Conservation (phyloP, 2,113 vertebrate species). For the Oncorhynchus tshawytscha region DNA sequence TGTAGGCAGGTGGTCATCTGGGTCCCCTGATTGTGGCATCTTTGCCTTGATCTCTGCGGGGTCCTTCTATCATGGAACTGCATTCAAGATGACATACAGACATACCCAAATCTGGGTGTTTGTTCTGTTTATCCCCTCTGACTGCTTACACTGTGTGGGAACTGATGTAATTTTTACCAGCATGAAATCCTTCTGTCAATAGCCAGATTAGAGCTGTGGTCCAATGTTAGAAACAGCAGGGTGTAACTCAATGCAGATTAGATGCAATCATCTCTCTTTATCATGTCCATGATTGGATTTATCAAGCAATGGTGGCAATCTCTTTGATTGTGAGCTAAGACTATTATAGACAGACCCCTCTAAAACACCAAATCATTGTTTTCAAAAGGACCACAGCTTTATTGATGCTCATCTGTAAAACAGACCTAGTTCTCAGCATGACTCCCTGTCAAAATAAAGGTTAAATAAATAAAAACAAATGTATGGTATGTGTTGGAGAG, state of each 20-base stretch:
- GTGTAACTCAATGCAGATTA: slow-evolving; percentile 36
- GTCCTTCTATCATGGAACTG: neutral
- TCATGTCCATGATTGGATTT: slow-evolving; percentile 58
- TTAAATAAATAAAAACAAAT: neutral
- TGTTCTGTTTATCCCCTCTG: slow-evolving; percentile 5
- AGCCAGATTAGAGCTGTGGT: slow-evolving; percentile 56
- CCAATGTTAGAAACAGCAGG: slow-evolving; percentile 50
- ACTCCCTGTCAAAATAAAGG: too few relatives aligned
- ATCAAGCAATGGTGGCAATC: slow-evolving; percentile 64
- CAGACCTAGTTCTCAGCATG: too few relatives aligned
- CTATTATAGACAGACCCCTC: slow-evolving; percentile 46
- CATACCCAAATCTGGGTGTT: neutral
- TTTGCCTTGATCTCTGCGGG: slow-evolving; percentile 19
- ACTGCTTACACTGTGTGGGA: neutral
- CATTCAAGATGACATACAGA: slow-evolving; percentile 4
- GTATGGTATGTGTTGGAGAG: slow-evolving; percentile 22
- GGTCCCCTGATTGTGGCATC: neutral
- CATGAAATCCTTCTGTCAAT: slow-evolving; percentile 45
- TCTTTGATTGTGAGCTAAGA: slow-evolving; percentile 59
- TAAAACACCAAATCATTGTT: slow-evolving; percentile 30
- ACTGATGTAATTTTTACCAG: slow-evolving; percentile 15
- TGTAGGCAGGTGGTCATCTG: neutral
- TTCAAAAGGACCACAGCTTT: slow-evolving; percentile 11
- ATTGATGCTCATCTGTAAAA: neutral
- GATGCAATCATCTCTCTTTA: slow-evolving; percentile 41